Evolutionary conservation across 2,888 invertebrate species (phyloP).

Genomic region (Drosophila mimica): DNA sequence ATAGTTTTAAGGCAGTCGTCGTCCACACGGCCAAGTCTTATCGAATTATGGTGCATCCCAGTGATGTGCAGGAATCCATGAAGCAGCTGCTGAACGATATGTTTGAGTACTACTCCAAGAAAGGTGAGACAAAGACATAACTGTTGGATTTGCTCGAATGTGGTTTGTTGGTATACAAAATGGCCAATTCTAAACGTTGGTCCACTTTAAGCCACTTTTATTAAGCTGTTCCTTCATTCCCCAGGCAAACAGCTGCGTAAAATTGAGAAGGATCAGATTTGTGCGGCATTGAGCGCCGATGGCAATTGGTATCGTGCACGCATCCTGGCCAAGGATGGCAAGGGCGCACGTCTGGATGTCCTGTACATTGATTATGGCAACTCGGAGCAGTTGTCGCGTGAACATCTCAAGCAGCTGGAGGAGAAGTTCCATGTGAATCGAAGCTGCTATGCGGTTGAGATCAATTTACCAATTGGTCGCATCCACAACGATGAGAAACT

Average conservation of each 20-base stretch:
- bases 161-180: not conserved
- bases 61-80: constrained; percentile 85
- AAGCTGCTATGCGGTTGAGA: constrained; percentile 82
- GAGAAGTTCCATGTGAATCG: constrained; percentile 84
- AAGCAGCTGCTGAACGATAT: constrained; percentile 87
- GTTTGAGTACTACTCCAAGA: constrained; percentile 87
- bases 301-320: constrained; percentile 90
- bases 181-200: not conserved
- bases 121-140: constrained; percentile 70
- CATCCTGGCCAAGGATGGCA: constrained; percentile 84
- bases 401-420: constrained; percentile 86
- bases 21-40: constrained; percentile 87
- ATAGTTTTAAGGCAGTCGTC: constrained; percentile 87
- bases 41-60: constrained; percentile 89
- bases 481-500: constrained; percentile 62
- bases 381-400: constrained; percentile 86
- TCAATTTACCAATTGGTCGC: constrained; percentile 80
- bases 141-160: not conserved
- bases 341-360: constrained; percentile 84
- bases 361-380: constrained; percentile 90
- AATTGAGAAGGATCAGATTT: constrained; percentile 86
- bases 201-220: not conserved
- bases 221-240: not conserved
- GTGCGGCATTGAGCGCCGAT: constrained; percentile 88
- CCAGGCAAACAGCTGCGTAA: constrained; percentile 83